Evolutionary conservation across 2,888 invertebrate species (phyloP), one percentile per base, ranked within the genome.

Genomic region (Orchesella flavescens): DNA sequence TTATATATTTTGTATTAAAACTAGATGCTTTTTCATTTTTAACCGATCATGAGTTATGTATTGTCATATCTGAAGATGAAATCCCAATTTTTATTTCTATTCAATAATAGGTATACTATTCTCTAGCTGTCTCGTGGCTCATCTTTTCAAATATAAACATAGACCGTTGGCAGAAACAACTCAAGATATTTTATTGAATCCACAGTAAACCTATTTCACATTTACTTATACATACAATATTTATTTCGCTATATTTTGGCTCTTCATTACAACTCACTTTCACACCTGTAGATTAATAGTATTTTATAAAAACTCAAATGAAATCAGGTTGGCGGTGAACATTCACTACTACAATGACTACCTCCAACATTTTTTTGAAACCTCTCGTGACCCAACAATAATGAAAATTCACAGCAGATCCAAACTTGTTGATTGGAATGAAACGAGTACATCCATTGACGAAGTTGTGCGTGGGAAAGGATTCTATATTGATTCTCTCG

Each of bases 401-500:
- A 4, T 34, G 10, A 23, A 59, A 61, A 76, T 80, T 17, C 73
- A 55, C 55, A n/a, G 59, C 23, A 63, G 49, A 13, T 65, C 61
- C 1, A 19, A 5, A 7, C 65, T 74, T 13, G 79, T 81, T 0
- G 53, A 82, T 19, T 73, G 65, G 71, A 71, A 57, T 17, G 66
- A 49, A 9, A 57, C 34, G 9, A 78, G 65, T 44, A 24, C 34
- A 0, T 59, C 53, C 12, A 77, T 85, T 12, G 77, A 80, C 15
- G 69, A 79, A 55, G 86, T 86, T 46, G 77, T 85, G 1, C 23
- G 55, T 43, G 84, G 86, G 23, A 73, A 73, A 19, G 23, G 53
- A 17, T 79, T 86, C 17, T 79, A 79, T 49, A 82, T 86, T 68
- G 86, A 86, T 69, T 85, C 86, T 13, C 24, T 34, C 23, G 55